phyloP scores from a whole-genome alignment of 2,888 invertebrate species.

The Acronicta alni region DNA sequence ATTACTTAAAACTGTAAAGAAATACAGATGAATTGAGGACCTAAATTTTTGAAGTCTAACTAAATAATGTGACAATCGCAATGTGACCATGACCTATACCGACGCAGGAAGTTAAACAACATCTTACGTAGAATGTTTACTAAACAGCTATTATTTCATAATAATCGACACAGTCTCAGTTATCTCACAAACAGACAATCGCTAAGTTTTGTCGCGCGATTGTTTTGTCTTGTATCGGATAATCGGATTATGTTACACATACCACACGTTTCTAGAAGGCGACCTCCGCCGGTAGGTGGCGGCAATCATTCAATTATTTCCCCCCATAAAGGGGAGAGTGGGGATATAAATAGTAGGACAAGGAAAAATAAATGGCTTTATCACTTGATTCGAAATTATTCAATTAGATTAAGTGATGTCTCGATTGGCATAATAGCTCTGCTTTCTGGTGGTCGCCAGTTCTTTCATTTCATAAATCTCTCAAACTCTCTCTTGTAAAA shows the following conservation, averaged over 20 bases:
- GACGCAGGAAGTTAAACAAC: neutral
- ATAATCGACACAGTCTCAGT: neutral
- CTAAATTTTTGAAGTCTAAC: too few species aligned
- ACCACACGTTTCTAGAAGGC: conserved; percentile 38
- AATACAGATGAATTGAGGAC: neutral
- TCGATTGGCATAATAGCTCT: neutral
- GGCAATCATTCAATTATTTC: conserved; percentile 68
- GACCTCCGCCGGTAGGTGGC: conserved; percentile 16
- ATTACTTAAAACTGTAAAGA: too few species aligned
- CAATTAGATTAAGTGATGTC: conserved; percentile 27
- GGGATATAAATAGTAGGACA: conserved; percentile 21
- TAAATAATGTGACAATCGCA: neutral
- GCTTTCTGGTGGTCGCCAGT: neutral
- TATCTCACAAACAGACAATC: conserved; percentile 18
- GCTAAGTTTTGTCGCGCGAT: conserved; percentile 2
- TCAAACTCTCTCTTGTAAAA: too few species aligned
- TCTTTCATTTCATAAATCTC: neutral
- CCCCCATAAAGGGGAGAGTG: conserved; percentile 40
- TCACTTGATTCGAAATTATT: conserved; percentile 25
- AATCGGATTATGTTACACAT: conserved; percentile 15
- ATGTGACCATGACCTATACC: neutral
- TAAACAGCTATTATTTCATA: conserved; percentile 2
- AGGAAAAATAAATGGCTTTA: conserved; percentile 9
- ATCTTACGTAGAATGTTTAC: neutral
- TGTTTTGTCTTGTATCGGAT: conserved; percentile 17